These are phyloP conservation scores for Patella depressa DNA, from an alignment of 2,888 invertebrate genomes.

Conservation along the genomic window DNA sequence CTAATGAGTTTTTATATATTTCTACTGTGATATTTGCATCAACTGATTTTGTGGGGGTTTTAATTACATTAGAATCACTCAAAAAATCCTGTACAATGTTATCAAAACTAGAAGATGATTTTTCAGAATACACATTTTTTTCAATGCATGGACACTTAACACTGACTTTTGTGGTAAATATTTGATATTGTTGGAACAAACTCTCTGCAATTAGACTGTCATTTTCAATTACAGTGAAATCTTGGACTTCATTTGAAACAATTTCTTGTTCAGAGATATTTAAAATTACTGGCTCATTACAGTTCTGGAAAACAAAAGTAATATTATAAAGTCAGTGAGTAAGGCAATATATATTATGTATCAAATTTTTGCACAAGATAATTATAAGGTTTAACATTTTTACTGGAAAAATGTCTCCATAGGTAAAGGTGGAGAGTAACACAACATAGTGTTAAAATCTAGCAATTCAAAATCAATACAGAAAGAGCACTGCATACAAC, in stretches of 20 bases:
- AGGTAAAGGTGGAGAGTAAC: too few species aligned
- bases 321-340: too few species aligned
- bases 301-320: background rate
- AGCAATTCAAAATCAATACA: too few species aligned
- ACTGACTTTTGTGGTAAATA: background rate
- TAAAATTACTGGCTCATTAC: background rate
- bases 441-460: too few species aligned
- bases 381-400: too few species aligned
- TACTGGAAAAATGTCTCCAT: too few species aligned
- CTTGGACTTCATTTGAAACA: background rate
- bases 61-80: too few species aligned
- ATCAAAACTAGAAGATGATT: background rate
- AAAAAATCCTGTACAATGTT: too few species aligned
- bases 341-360: too few species aligned
- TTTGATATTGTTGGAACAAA: background rate
- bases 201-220: background rate
- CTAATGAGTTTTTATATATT: background rate
- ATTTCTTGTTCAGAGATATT: background rate
- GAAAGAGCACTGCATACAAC: too few species aligned
- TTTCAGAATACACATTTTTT: background rate
- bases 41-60: background rate
- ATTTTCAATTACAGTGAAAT: background rate
- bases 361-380: too few species aligned
- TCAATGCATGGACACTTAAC: constrained; percentile 4
- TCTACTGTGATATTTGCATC: background rate